phyloP scores from a whole-genome alignment of 1,140 invertebrate species.

The Caenorhabditis latens region DNA sequence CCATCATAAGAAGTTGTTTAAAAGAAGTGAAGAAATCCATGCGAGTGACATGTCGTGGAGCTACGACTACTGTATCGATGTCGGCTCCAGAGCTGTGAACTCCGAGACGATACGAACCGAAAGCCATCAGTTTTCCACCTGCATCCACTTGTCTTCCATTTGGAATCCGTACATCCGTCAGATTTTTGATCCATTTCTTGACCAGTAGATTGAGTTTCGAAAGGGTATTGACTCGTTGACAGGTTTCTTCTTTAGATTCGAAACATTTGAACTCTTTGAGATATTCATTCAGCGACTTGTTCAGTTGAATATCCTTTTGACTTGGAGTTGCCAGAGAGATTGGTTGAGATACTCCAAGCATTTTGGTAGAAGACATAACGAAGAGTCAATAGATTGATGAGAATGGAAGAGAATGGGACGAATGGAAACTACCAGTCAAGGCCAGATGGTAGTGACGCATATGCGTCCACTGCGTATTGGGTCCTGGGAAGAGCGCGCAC shows the following conservation, averaged over 20 bases:
- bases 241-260: constrained; percentile 73
- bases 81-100: constrained; percentile 93
- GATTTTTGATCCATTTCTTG: constrained; percentile 72
- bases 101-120: constrained; percentile 91
- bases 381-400: no score
- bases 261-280: constrained; percentile 69
- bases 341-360: no score
- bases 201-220: constrained; percentile 72
- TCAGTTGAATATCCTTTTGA: no score
- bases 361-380: no score
- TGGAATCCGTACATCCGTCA: constrained; percentile 68
- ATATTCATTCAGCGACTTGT: not conserved
- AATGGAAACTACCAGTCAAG: no score
- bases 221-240: constrained; percentile 73
- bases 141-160: not conserved
- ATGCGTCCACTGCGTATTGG: no score
- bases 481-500: no score
- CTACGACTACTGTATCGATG: constrained; percentile 98
- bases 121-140: constrained; percentile 98
- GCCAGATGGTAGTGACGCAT: no score
- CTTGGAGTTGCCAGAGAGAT: no score
- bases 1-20: constrained; percentile 87
- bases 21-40: constrained; percentile 95
- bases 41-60: constrained; percentile 92
- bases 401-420: no score